These are phyloP conservation scores for Agonopterix subpropinquella DNA, from an alignment of 2,888 invertebrate species.

Conservation along the genomic window DNA sequence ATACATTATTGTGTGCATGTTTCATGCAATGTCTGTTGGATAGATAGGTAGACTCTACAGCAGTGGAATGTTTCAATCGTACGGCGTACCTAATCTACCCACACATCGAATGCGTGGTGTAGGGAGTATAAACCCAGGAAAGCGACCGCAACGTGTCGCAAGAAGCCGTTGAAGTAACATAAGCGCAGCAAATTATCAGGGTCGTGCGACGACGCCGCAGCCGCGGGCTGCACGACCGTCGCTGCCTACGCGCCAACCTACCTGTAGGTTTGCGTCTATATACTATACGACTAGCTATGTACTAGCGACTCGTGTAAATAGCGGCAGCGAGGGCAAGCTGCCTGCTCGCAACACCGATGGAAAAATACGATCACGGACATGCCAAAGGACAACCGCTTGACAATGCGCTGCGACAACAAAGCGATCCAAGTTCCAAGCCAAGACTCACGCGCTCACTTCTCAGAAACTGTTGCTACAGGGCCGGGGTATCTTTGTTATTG, in stretches of 20 bases:
- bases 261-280: constrained; percentile 25
- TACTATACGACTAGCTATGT: constrained; percentile 24
- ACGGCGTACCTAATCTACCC: not conserved
- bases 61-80: too few relatives aligned
- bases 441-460: constrained; percentile 37
- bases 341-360: constrained; percentile 37
- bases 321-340: constrained; percentile 37
- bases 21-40: too few relatives aligned
- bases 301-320: constrained; percentile 39
- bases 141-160: constrained; percentile 57
- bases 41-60: too few relatives aligned
- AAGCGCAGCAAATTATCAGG: constrained; percentile 74
- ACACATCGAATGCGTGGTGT: constrained; percentile 28
- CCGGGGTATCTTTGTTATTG: constrained; percentile 22
- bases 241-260: constrained; percentile 57
- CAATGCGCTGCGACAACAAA: constrained; percentile 27
- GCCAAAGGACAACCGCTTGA: constrained; percentile 44
- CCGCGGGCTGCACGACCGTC: constrained; percentile 46
- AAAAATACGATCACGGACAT: constrained; percentile 57
- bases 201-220: constrained; percentile 60
- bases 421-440: constrained; percentile 30
- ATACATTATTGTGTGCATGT: too few relatives aligned
- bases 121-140: constrained; percentile 56
- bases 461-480: constrained; percentile 27
- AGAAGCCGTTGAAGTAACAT: constrained; percentile 74